phyloP scores from a whole-genome alignment of 2,797 vertebrate genomes.

The Hephaestus fuliginosus region DNA sequence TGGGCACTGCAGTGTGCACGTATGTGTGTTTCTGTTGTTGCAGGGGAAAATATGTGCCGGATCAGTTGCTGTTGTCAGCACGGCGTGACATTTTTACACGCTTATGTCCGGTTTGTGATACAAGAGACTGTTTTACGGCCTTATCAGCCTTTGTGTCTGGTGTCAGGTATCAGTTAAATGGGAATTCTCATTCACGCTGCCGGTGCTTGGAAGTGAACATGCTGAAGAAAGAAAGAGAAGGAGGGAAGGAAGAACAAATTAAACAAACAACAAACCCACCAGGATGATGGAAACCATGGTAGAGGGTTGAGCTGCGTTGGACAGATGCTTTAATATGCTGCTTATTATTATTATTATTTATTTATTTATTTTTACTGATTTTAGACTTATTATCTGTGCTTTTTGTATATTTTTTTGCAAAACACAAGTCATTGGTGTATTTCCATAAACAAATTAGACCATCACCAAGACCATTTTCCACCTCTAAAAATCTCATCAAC shows the following conservation, averaged over 20 bases:
- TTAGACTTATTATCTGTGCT: background rate
- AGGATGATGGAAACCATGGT: background rate
- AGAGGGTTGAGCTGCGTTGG: background rate
- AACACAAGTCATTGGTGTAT: background rate
- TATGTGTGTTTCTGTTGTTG: conserved; percentile 45
- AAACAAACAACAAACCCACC: conserved; percentile 7
- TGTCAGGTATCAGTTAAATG: conserved; percentile 49
- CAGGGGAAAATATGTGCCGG: conserved; percentile 48
- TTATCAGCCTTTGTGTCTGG: conserved; percentile 48
- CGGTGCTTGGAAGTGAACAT: conserved; percentile 3
- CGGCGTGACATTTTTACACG: conserved; percentile 43
- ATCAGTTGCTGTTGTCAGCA: conserved; percentile 51
- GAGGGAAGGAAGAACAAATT: background rate
- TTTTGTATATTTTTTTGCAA: background rate
- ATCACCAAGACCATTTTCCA: background rate
- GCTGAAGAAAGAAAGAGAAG: background rate
- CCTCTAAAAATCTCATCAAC: background rate
- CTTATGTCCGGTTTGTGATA: conserved; percentile 58
- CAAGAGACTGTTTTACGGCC: conserved; percentile 42
- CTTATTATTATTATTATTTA: background rate
- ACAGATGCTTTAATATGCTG: background rate
- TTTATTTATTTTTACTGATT: too few species aligned
- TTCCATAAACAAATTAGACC: background rate
- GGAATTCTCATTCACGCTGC: conserved; percentile 35
- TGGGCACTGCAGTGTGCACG: conserved; percentile 17